phyloP scores from a whole-genome alignment of 2,113 vertebrate species.

The Petrocephalus microphthalmus region DNA sequence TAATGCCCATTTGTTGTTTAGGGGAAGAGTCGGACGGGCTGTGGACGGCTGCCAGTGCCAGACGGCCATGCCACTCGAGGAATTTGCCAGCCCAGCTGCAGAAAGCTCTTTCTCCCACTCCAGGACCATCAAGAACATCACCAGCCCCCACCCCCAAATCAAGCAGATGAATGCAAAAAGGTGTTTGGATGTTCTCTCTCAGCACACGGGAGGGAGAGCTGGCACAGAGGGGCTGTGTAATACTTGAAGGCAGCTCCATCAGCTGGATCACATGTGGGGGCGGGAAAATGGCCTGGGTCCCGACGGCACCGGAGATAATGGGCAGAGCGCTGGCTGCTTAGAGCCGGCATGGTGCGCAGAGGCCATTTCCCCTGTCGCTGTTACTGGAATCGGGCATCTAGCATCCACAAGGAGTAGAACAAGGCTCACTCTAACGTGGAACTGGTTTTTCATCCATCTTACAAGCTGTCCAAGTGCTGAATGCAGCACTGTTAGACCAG shows the following conservation, averaged over 20 bases:
- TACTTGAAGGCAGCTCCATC: not conserved
- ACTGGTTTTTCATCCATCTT: not conserved
- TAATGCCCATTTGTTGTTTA: not conserved
- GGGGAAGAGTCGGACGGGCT: not conserved
- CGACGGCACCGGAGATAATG: not conserved
- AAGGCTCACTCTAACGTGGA: not conserved
- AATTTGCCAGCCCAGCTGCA: not conserved
- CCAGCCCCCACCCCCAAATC: not conserved
- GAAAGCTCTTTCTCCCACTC: not conserved
- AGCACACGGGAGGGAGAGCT: not conserved
- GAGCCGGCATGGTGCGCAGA: not conserved
- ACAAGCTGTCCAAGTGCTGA: not conserved
- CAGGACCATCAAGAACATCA: not conserved
- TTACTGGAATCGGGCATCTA: not conserved
- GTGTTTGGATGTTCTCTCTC: not conserved
- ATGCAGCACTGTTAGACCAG: not conserved
- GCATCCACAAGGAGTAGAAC: not conserved
- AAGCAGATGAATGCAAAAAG: not conserved
- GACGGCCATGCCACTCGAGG: not conserved
- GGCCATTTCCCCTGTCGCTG: not conserved
- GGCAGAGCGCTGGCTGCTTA: not conserved
- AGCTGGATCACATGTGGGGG: not conserved
- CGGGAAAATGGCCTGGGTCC: not conserved
- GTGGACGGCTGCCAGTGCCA: not conserved
- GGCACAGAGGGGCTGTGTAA: not conserved